Evolutionary conservation across 2,797 vertebrate species (phyloP).

Genomic region (Pseudochirops corinnae): DNA sequence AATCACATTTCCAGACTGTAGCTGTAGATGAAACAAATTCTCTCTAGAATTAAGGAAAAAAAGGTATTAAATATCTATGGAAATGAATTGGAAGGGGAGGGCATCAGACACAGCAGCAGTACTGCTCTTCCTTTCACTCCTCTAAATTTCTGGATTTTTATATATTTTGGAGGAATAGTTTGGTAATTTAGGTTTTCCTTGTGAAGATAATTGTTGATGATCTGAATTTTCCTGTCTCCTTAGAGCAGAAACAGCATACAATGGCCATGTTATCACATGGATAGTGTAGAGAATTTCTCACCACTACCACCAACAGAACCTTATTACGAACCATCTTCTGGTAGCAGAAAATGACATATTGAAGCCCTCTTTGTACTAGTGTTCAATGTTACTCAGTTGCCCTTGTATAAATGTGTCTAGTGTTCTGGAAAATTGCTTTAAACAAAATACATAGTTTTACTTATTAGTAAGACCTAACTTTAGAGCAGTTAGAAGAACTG

Average conservation of each 20-base stretch:
- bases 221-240: not conserved
- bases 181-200: not conserved
- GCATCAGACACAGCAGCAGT: not conserved
- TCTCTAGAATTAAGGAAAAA: not conserved
- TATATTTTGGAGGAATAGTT: not conserved
- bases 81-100: not conserved
- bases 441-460: not conserved
- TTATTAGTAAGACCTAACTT: not conserved
- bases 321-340: not conserved
- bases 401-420: not conserved
- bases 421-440: constrained; percentile 14
- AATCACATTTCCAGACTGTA: not conserved
- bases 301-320: not conserved
- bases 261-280: not conserved
- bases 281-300: not conserved
- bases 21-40: not conserved
- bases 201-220: not conserved
- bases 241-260: not conserved
- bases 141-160: not conserved
- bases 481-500: not conserved
- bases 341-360: not conserved
- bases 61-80: not conserved
- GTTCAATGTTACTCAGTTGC: not conserved
- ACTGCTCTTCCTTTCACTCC: not conserved
- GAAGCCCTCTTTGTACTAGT: not conserved